Evolutionary conservation across 2,113 vertebrate genomes (phyloP).

Genomic region (Stigmatopora nigra): DNA sequence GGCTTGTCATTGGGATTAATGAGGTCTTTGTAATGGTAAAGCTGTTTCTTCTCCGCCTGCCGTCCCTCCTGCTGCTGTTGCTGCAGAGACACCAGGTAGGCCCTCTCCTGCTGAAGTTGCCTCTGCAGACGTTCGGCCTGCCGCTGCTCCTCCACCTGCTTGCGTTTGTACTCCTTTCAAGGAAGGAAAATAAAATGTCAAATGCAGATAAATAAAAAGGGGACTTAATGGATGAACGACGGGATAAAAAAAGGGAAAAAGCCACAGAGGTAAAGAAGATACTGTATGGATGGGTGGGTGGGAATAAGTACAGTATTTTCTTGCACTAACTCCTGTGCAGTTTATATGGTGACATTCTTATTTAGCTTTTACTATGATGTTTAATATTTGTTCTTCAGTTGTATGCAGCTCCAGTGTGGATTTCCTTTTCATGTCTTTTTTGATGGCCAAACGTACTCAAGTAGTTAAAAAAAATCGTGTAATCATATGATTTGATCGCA

Average conservation of each 20-base stretch:
- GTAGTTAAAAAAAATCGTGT: too few relatives aligned
- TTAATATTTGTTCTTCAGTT: too few relatives aligned
- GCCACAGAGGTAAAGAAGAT: not conserved
- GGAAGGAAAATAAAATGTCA: not conserved
- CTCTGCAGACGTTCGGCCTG: slow-evolving; percentile 90
- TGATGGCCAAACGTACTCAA: too few relatives aligned
- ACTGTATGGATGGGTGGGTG: not conserved
- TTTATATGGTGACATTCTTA: too few relatives aligned
- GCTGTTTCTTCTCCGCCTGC: slow-evolving; percentile 82
- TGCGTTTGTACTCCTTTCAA: slow-evolving; percentile 92
- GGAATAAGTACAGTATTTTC: not conserved
- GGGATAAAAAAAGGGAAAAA: not conserved
- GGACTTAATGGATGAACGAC: not conserved
- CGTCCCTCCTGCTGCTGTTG: slow-evolving; percentile 78
- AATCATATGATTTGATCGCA: not conserved
- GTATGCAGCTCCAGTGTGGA: too few relatives aligned
- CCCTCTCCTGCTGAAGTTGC: slow-evolving; percentile 87
- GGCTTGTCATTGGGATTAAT: slow-evolving; percentile 88
- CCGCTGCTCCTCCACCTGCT: slow-evolving; percentile 92
- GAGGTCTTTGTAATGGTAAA: slow-evolving; percentile 91
- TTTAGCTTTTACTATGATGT: too few relatives aligned
- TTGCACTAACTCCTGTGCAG: not conserved
- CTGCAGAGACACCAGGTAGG: slow-evolving; percentile 86
- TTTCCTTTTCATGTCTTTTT: too few relatives aligned
- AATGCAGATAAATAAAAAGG: not conserved